Percentiles rank a stretch among this genome's conserved stretches.
Evolutionary conservation across 2,113 vertebrate genomes (phyloP).

Genomic region (Plotosus lineatus): DNA sequence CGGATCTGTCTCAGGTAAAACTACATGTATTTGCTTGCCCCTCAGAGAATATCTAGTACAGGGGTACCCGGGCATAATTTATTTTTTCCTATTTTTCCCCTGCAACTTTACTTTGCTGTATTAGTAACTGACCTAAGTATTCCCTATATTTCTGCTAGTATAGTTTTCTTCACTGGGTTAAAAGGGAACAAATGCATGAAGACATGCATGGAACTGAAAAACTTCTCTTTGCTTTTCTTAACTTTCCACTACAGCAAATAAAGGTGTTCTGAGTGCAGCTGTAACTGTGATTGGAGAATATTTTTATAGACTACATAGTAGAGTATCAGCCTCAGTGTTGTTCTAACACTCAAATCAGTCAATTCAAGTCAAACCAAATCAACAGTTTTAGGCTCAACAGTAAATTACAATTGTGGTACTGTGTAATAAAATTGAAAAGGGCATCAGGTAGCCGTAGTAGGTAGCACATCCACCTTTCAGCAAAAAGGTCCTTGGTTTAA

Average conservation of each 20-base stretch:
- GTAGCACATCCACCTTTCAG: too few relatives aligned
- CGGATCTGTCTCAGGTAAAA: conserved; percentile 93
- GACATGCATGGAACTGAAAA: conserved; percentile 64
- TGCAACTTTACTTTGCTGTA: neutral
- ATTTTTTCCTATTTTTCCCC: conserved; percentile 2
- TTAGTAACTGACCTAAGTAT: neutral
- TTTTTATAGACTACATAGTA: neutral
- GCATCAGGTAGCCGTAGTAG: too few relatives aligned
- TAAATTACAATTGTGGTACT: neutral
- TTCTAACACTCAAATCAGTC: neutral
- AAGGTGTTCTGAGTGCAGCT: conserved; percentile 66
- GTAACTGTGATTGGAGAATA: conserved; percentile 15
- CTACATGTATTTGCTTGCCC: neutral
- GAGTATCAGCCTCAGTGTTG: neutral
- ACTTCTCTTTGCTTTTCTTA: conserved; percentile 56
- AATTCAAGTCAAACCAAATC: neutral
- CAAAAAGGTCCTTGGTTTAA: too few relatives aligned
- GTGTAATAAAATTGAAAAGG: too few relatives aligned
- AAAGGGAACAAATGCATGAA: conserved; percentile 63
- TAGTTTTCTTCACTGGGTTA: conserved; percentile 12
- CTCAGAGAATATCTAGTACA: neutral
- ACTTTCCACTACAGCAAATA: conserved; percentile 70
- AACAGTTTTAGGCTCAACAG: neutral
- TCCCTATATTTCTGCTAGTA: neutral
- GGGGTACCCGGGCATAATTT: neutral